Evolutionary conservation across 1,140 invertebrate species (phyloP), one percentile per base, ranked within the genome.

Genomic region (Aethina tumida): DNA sequence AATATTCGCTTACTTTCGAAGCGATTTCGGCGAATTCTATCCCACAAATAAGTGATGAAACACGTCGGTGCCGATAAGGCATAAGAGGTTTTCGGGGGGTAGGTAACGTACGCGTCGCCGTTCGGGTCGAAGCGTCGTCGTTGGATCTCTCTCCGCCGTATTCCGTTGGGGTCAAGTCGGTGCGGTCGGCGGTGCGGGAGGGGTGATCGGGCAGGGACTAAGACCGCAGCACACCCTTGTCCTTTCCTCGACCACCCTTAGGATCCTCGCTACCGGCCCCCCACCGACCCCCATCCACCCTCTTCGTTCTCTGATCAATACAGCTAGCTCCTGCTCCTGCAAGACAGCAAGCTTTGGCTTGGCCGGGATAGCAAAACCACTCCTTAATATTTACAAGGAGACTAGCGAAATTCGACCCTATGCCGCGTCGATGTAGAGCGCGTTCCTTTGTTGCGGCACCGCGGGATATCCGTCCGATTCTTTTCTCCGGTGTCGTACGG

Each of bases 181-280:
- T n/a, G n/a, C n/a, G n/a, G n/a, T n/a, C n/a, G n/a, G n/a, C n/a
- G n/a, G n/a, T n/a, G n/a, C 43, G 39, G 48, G 47, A 35, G 44
- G 52, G 42, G 50, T 47, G 47, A 53, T 52, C 51, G 53, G 53
- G 51, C 45, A 56, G 53, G 49, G 49, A 52, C 52, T 56, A 56
- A 58, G 56, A 58, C 56, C 56, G 45, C 56, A 58, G 47, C 56
- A 50, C 53, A 55, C 56, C 56, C 56, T 56, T 58, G 54, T 58
- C 56, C 53, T 58, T 56, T 54, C 52, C 52, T 56, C 52, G 46
- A 52, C 56, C 49, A 52, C 56, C 56, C 56, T 58, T 57, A 57
- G 55, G 53, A 45, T 46, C 41, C 42, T 35, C 41, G 31, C 40
- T 41, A 32, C 45, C 38, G 45, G 39, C 41, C 31, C 43, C 34